phyloP scores from a whole-genome alignment of 2,888 invertebrate species.

The Mimachlamys varia region DNA sequence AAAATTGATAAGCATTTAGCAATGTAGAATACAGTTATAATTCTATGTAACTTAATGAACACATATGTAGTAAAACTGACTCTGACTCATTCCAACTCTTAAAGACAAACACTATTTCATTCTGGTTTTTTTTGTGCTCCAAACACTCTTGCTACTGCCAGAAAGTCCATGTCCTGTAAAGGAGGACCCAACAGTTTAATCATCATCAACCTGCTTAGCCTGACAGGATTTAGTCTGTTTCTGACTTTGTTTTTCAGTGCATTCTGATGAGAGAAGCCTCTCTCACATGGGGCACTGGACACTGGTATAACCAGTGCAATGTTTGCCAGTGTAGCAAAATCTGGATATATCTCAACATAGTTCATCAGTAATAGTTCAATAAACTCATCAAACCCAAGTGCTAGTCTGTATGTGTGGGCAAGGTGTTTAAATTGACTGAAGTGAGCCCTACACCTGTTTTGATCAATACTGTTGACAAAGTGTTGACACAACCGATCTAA shows the following conservation, averaged over 20 bases:
- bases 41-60: too few relatives aligned
- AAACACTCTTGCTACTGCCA: conserved; percentile 43
- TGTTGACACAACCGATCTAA: conserved; percentile 34
- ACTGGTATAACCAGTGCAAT: conserved; percentile 43
- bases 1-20: too few relatives aligned
- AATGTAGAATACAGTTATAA: too few relatives aligned
- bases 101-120: too few relatives aligned
- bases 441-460: conserved; percentile 16
- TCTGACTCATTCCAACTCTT: too few relatives aligned
- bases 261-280: conserved; percentile 51
- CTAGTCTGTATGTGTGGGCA: not conserved
- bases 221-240: conserved; percentile 37
- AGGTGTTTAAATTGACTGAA: not conserved
- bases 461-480: conserved; percentile 39
- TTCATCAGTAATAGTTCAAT: not conserved
- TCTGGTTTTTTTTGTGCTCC: too few relatives aligned
- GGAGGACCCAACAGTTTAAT: conserved; percentile 49
- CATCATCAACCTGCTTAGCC: conserved; percentile 40
- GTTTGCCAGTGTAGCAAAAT: conserved; percentile 39
- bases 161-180: conserved; percentile 52
- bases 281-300: conserved; percentile 48
- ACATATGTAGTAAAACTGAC: too few relatives aligned
- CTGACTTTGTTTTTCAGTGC: conserved; percentile 47
- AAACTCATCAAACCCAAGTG: not conserved
- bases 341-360: not conserved